Evolutionary conservation across 2,797 vertebrate species (phyloP).

Genomic region (Sarcoramphus papa): DNA sequence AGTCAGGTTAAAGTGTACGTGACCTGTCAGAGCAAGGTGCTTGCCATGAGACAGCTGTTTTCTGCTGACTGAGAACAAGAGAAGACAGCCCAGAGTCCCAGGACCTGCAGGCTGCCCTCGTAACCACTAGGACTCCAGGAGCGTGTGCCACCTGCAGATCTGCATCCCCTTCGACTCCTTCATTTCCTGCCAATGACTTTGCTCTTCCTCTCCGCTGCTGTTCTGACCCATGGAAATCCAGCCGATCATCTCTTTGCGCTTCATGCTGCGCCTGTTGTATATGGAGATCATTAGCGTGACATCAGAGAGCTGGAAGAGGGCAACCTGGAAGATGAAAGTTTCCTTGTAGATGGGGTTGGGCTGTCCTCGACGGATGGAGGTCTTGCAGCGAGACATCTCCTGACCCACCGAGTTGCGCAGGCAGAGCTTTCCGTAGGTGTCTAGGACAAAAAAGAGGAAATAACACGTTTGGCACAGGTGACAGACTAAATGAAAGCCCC

Average conservation of each 20-base stretch:
- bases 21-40: not conserved
- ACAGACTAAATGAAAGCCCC: not conserved
- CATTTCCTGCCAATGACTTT: constrained; percentile 94
- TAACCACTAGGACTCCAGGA: constrained; percentile 85
- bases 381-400: constrained; percentile 94
- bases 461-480: not conserved
- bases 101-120: not conserved
- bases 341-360: constrained; percentile 97
- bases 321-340: constrained; percentile 96
- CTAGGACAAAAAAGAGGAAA: constrained; percentile 64
- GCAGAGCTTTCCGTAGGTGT: constrained; percentile 91
- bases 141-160: constrained; percentile 90
- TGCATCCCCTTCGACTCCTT: constrained; percentile 85
- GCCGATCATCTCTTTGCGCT: constrained; percentile 96
- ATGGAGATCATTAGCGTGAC: constrained; percentile 92
- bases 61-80: not conserved
- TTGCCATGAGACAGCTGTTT: not conserved
- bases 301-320: constrained; percentile 95
- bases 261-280: constrained; percentile 91
- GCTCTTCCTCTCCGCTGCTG: constrained; percentile 91
- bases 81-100: not conserved
- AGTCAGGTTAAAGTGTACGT: not conserved
- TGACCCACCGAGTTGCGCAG: constrained; percentile 92
- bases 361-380: constrained; percentile 88
- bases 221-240: constrained; percentile 93